These are phyloP conservation scores for Himalopsyche phryganea DNA, from an alignment of 1,140 invertebrate genomes.

Conservation along the genomic window DNA sequence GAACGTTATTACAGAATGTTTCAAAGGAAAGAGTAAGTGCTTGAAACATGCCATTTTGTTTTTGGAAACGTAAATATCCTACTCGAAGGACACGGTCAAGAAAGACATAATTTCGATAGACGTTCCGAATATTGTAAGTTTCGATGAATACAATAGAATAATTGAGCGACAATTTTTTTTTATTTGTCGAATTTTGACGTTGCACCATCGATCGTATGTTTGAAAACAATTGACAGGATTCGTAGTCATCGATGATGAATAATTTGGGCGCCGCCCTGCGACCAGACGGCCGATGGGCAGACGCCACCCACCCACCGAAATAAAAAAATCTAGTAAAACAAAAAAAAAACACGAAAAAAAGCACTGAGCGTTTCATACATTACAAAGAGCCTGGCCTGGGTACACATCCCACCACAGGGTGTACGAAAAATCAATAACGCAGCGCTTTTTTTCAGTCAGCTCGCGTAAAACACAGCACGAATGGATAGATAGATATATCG, in stretches of 20 bases:
- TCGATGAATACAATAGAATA: too few species aligned
- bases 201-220: background rate
- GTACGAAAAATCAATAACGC: constrained; percentile 36
- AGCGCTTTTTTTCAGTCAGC: constrained; percentile 36
- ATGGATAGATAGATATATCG: constrained; percentile 24
- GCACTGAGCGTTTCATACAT: constrained; percentile 17
- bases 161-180: too few species aligned
- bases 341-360: constrained; percentile 24
- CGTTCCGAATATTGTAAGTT: too few species aligned
- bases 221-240: constrained; percentile 8
- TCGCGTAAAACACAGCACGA: constrained; percentile 35
- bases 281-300: constrained; percentile 28
- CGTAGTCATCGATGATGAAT: constrained; percentile 23
- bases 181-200: too few species aligned
- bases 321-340: constrained; percentile 1
- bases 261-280: constrained; percentile 23
- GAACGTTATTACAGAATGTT: too few species aligned
- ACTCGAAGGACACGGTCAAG: too few species aligned
- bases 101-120: too few species aligned
- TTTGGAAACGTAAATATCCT: too few species aligned
- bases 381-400: constrained; percentile 25
- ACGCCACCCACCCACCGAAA: constrained; percentile 12
- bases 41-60: too few species aligned
- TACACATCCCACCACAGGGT: constrained; percentile 28
- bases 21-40: too few species aligned